These are phyloP conservation scores for Mus musculus DNA, from an alignment of 2,113 vertebrate species.

Conservation along the genomic window DNA sequence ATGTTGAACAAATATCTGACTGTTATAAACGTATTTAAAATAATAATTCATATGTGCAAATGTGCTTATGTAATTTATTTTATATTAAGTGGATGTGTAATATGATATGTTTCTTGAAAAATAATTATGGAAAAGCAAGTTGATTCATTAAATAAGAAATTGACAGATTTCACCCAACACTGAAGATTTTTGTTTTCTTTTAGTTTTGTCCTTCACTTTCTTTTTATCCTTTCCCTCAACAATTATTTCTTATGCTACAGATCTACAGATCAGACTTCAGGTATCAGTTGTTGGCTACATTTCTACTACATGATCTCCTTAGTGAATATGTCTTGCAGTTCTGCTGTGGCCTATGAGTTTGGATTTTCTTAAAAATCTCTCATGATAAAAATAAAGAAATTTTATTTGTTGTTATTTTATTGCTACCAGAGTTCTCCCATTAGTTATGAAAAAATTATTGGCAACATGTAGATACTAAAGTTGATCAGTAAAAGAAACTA, in stretches of 20 bases:
- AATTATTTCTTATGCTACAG: background rate
- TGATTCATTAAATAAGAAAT: background rate
- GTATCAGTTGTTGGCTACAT: background rate
- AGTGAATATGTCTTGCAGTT: background rate
- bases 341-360: background rate
- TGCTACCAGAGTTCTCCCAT: background rate
- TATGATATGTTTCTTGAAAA: background rate
- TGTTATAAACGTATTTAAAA: background rate
- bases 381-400: background rate
- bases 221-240: background rate
- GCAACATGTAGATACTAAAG: background rate
- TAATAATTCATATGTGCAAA: background rate
- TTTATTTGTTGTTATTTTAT: background rate
- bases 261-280: background rate
- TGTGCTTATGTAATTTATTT: background rate
- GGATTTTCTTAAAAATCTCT: background rate
- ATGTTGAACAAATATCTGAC: background rate
- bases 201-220: background rate
- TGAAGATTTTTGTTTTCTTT: background rate
- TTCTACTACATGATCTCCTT: background rate
- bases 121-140: conserved; percentile 18
- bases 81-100: background rate
- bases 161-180: background rate
- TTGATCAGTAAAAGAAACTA: background rate
- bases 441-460: background rate